Evolutionary conservation across 2,113 vertebrate species (phyloP), one percentile per base, ranked within the genome.

Genomic region (Lycocorax pyrrhopterus): DNA sequence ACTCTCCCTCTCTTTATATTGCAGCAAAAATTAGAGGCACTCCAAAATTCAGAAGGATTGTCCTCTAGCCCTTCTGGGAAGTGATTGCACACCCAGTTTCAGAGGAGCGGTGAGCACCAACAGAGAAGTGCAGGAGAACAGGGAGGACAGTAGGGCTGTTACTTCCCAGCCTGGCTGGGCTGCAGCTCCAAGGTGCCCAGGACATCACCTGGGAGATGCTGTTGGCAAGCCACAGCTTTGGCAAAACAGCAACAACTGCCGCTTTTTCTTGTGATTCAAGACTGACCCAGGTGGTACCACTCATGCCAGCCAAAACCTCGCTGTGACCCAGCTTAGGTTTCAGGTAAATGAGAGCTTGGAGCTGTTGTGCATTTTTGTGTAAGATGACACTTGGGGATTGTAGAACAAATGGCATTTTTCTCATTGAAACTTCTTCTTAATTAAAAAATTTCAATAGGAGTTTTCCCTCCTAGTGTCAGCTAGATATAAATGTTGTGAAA

Each of bases 401-500:
- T 16, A 77, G 46, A 51, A 90, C 43, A 94, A 95, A 86, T 32
- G 23, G 19, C 33, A 84, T 77, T 80, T 77, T 58, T 88, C 56
- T 64, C 47, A 46, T 2, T 89, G 86, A 93, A 95, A 67, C 35
- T 30, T 35, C 47, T 71, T 81, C 76, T 74, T 39, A 88, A 88
- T 96, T 96, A 72, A 56, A 59, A 78, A 64, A 75, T 87, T 84
- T 89, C 88, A 95, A 68, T 81, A 53, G 82, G 44, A 55, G 35
- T 76, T 93, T 93, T 68, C 62, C 58, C 58, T 92, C 67, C 47
- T 87, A 84, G 46, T 53, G 76, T 82, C 69, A 72, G 73, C 68
- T 77, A 71, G 88, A 90, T 92, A 94, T 7, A 78, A 94, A 76
- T 33, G 53, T 92, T 96, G 86, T 59, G 76, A 93, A 96, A 96